Percentiles rank a stretch among this genome's conserved stretches.
Evolutionary conservation across 2,888 invertebrate species (phyloP).

Genomic region (Epinotia ramella): DNA sequence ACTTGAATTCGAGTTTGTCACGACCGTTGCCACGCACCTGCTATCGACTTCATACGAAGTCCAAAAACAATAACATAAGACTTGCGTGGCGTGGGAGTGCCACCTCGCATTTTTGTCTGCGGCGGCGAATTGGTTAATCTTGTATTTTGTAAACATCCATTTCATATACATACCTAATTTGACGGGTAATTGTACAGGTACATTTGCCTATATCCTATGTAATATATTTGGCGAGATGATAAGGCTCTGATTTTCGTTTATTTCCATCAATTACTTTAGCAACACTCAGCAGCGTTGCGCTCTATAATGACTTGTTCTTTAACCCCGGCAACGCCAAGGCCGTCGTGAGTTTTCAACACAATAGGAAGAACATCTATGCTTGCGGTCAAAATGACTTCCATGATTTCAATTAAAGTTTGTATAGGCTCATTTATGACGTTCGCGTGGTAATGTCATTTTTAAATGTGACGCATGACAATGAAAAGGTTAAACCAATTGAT

Average conservation of each 20-base stretch:
- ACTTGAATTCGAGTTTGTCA: too few species aligned
- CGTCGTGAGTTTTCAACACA: background rate
- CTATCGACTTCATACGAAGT: too few species aligned
- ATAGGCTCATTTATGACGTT: background rate
- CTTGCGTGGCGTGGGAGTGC: too few species aligned
- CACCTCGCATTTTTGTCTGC: too few species aligned
- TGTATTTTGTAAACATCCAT: too few species aligned
- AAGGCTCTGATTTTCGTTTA: background rate
- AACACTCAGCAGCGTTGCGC: background rate
- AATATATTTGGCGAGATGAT: too few species aligned
- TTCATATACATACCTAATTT: too few species aligned
- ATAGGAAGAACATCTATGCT: background rate
- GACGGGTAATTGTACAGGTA: too few species aligned
- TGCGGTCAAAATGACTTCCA: background rate
- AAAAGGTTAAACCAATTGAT: background rate
- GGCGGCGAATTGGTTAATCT: too few species aligned
- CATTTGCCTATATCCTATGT: too few species aligned
- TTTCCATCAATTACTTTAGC: background rate
- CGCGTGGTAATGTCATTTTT: background rate
- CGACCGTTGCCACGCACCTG: too few species aligned
- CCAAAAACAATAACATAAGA: too few species aligned
- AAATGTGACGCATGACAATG: background rate
- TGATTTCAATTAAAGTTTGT: background rate
- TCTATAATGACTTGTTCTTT: background rate
- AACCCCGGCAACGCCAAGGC: background rate